Conservation (phyloP, 2,113 vertebrate genomes). For the Psettodes erumei region DNA sequence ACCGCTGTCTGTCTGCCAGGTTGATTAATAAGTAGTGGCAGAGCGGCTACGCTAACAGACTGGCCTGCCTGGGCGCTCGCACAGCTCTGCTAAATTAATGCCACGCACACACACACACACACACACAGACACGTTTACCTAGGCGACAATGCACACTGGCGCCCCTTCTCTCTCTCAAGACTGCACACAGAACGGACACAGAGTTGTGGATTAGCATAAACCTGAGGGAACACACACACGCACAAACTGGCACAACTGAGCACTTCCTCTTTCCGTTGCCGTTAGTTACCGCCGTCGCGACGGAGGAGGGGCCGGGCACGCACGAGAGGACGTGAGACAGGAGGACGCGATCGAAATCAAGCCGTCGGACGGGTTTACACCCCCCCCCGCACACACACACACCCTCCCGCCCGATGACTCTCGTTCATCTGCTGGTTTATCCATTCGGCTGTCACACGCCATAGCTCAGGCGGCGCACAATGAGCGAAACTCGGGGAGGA, state of each 20-base stretch:
- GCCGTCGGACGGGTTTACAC: no score
- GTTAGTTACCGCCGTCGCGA: slow-evolving; percentile 29
- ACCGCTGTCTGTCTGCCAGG: slow-evolving; percentile 69
- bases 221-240: neutral
- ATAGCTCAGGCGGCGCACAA: neutral
- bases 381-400: no score
- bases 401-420: no score
- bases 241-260: slow-evolving; percentile 10
- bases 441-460: slow-evolving; percentile 27
- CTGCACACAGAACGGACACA: slow-evolving; percentile 23
- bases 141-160: slow-evolving; percentile 13
- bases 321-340: neutral
- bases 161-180: neutral
- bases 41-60: slow-evolving; percentile 60
- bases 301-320: slow-evolving; percentile 1
- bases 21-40: slow-evolving; percentile 74
- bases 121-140: slow-evolving; percentile 27
- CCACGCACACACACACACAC: slow-evolving; percentile 26
- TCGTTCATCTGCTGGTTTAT: slow-evolving; percentile 14
- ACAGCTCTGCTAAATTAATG: slow-evolving; percentile 59
- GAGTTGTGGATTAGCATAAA: slow-evolving; percentile 43
- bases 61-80: slow-evolving; percentile 50
- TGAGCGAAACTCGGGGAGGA: slow-evolving; percentile 1
- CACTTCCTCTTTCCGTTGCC: slow-evolving; percentile 31
- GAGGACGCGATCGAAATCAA: neutral